A percentile compares a stretch with the other conserved stretches of the same genome.
Evolutionary conservation across 2,888 invertebrate genomes (phyloP).

Genomic region (Nephrotoma appendiculata): DNA sequence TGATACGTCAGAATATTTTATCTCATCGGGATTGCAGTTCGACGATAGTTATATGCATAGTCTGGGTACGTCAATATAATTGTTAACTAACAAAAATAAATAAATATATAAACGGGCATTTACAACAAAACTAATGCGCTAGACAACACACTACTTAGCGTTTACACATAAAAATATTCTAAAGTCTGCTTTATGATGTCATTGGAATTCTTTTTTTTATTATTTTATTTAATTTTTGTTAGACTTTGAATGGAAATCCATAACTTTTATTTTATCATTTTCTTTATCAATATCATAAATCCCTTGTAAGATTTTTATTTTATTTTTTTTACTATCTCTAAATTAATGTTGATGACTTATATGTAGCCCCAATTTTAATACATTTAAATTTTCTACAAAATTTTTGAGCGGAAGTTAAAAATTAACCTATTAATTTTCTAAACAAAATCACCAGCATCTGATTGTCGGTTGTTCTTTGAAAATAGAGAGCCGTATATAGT

Average conservation of each 20-base stretch:
- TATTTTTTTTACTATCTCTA: background rate
- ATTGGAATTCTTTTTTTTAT: background rate
- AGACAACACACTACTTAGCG: background rate
- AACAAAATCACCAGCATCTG: background rate
- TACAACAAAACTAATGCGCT: background rate
- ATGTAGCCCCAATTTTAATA: background rate
- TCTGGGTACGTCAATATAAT: background rate
- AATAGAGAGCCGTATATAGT: no score
- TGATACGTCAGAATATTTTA: constrained; percentile 3
- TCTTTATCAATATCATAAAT: background rate
- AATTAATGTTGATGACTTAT: background rate
- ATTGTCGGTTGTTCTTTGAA: background rate
- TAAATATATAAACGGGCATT: background rate
- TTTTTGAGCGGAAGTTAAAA: background rate
- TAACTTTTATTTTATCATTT: background rate
- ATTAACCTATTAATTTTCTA: background rate
- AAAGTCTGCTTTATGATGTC: background rate
- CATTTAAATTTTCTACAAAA: background rate
- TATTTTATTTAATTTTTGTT: background rate
- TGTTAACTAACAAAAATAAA: background rate
- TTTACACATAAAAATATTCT: background rate
- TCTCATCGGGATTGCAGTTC: background rate
- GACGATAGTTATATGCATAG: background rate
- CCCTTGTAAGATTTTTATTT: background rate
- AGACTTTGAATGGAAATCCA: constrained; percentile 4